These are phyloP conservation scores for Oscheius sp. DNA, from an alignment of 2,888 invertebrate genomes.

Conservation along the genomic window DNA sequence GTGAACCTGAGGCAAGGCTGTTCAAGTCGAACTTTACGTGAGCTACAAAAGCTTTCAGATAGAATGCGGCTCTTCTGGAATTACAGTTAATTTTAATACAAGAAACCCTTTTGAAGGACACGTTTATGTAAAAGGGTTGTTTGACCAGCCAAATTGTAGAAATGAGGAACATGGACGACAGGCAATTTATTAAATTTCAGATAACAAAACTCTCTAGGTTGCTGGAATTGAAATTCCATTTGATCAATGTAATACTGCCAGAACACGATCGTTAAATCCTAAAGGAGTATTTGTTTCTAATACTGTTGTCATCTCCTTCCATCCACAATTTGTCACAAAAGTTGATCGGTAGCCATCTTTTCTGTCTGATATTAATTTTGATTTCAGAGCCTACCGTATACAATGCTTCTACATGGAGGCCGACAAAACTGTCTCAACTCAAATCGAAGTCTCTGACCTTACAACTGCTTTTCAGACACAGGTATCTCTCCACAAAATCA, in stretches of 20 bases:
- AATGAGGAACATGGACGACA: slow-evolving; percentile 51
- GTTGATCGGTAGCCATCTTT: slow-evolving; percentile 38
- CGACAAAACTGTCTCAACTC: slow-evolving; percentile 65
- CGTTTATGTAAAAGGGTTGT: slow-evolving; percentile 62
- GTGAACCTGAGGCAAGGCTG: slow-evolving; percentile 63
- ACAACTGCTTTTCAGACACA: slow-evolving; percentile 67
- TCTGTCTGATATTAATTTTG: not conserved
- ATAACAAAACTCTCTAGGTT: slow-evolving; percentile 47
- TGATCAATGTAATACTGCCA: slow-evolving; percentile 50
- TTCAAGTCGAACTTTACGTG: not conserved
- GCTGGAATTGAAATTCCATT: slow-evolving; percentile 70
- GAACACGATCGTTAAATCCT: slow-evolving; percentile 70
- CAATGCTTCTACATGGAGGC: slow-evolving; percentile 70
- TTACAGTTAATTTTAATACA: slow-evolving; percentile 64
- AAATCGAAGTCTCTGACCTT: slow-evolving; percentile 64
- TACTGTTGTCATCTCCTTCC: slow-evolving; percentile 70
- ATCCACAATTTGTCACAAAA: slow-evolving; percentile 70
- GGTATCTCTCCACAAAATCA: not conserved
- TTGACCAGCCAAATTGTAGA: slow-evolving; percentile 52
- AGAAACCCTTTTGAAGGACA: slow-evolving; percentile 61
- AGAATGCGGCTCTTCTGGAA: slow-evolving; percentile 69
- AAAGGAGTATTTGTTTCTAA: slow-evolving; percentile 68
- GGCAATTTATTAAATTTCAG: slow-evolving; percentile 35
- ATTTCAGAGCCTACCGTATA: slow-evolving; percentile 58
- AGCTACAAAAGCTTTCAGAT: slow-evolving; percentile 39